Conservation (phyloP, 2,888 invertebrate species). For the Tenthredo notha region DNA sequence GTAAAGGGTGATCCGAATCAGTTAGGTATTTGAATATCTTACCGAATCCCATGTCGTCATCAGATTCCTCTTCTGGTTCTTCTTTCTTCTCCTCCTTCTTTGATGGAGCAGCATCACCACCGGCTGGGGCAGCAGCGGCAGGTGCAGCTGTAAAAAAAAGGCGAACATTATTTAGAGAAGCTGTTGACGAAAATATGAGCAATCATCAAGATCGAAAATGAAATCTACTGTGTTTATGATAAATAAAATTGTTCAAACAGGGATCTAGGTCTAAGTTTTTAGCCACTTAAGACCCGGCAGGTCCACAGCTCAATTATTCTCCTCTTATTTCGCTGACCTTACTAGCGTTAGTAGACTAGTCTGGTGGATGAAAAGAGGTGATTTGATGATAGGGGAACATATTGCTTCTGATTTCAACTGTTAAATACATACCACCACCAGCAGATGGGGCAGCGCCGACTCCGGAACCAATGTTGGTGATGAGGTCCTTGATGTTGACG, state of each 20-base stretch:
- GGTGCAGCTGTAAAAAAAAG: conserved; percentile 56
- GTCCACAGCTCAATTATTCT: conserved; percentile 68
- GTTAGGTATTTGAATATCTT: conserved; percentile 68
- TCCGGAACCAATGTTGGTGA: conserved; percentile 95
- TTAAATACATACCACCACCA: conserved; percentile 71
- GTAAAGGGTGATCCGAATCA: conserved; percentile 54
- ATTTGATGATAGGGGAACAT: background rate
- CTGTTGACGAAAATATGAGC: background rate
- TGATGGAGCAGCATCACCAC: conserved; percentile 81
- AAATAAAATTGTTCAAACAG: conserved; percentile 41
- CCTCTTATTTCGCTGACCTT: conserved; percentile 72
- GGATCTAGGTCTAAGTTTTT: conserved; percentile 53
- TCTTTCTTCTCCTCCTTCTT: conserved; percentile 90
- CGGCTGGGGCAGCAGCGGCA: conserved; percentile 82
- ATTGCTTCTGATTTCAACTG: background rate
- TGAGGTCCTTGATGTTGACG: conserved; percentile 94
- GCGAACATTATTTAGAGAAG: conserved; percentile 30
- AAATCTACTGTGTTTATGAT: background rate
- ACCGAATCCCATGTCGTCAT: conserved; percentile 97
- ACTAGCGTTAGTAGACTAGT: conserved; percentile 64
- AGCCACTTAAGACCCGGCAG: conserved; percentile 60
- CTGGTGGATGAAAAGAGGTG: conserved; percentile 74
- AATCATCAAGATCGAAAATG: background rate
- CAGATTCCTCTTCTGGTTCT: conserved; percentile 89
- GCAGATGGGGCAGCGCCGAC: conserved; percentile 92